Evolutionary conservation across 53 echinoderm and acorn worm species (phyloP).

Genomic region (Holothuria scabra): DNA sequence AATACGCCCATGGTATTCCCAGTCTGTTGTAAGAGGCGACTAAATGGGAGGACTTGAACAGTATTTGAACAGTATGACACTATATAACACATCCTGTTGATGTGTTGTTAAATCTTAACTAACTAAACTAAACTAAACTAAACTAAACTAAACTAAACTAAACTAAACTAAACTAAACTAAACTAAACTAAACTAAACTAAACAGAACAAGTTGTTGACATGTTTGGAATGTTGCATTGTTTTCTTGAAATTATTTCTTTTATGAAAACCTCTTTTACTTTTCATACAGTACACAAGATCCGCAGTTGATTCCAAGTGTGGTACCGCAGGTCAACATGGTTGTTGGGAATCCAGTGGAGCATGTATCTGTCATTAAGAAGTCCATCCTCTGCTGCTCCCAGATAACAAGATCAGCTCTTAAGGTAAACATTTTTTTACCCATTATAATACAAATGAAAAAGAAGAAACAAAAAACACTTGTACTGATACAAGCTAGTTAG

Average conservation of each 20-base stretch:
- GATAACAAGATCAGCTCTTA: constrained; percentile 82
- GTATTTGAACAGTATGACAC: too few species aligned
- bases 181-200: too few species aligned
- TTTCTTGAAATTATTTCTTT: neutral
- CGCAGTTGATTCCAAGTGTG: constrained; percentile 82
- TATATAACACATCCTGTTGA: too few species aligned
- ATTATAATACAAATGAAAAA: neutral
- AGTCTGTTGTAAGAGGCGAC: too few species aligned
- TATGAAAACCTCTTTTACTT: too few species aligned
- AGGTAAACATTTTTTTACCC: constrained; percentile 57
- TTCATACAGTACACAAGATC: constrained; percentile 87
- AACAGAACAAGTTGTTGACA: neutral
- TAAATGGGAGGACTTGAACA: too few species aligned
- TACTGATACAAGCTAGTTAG: too few species aligned
- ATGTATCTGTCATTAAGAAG: constrained; percentile 87
- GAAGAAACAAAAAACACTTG: neutral
- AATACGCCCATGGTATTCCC: too few species aligned
- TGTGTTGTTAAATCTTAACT: too few species aligned
- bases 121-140: too few species aligned
- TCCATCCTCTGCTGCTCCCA: constrained; percentile 90
- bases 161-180: too few species aligned
- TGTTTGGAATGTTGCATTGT: neutral
- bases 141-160: too few species aligned
- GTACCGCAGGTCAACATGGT: constrained; percentile 90
- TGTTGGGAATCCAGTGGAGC: constrained; percentile 74